phyloP scores from a whole-genome alignment of 2,888 invertebrate genomes.

The Melanchra persicariae region DNA sequence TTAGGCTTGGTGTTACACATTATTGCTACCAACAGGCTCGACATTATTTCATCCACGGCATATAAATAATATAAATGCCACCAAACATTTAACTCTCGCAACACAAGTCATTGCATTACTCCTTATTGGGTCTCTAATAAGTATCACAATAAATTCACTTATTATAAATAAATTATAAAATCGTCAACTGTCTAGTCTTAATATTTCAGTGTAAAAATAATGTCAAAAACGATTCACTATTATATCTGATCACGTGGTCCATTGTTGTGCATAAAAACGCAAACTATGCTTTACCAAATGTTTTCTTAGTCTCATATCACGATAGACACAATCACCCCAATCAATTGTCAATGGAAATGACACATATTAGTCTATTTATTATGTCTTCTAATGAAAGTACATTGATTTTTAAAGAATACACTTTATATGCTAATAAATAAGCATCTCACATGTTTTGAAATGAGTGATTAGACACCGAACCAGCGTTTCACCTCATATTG shows the following conservation, averaged over 20 bases:
- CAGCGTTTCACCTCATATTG: constrained; percentile 72
- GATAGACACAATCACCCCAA: constrained; percentile 86
- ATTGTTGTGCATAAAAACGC: constrained; percentile 87
- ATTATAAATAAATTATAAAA: constrained; percentile 90
- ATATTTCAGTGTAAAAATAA: constrained; percentile 87
- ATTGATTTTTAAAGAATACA: constrained; percentile 80
- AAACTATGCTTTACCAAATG: constrained; percentile 84
- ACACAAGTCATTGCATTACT: constrained; percentile 80
- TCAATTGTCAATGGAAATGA: constrained; percentile 85
- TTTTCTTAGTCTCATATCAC: constrained; percentile 83
- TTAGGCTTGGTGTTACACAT: constrained; percentile 84
- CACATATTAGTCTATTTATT: constrained; percentile 78
- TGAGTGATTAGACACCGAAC: constrained; percentile 77
- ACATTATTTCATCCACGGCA: constrained; percentile 72
- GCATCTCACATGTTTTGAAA: constrained; percentile 75
- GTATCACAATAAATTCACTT: constrained; percentile 90
- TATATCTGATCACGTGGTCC: constrained; percentile 88
- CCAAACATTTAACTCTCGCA: constrained; percentile 76
- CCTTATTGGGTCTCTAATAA: constrained; percentile 81
- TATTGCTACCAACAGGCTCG: constrained; percentile 75
- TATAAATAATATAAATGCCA: constrained; percentile 80
- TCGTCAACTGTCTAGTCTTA: constrained; percentile 87
- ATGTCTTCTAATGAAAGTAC: constrained; percentile 88
- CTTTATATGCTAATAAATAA: constrained; percentile 83
- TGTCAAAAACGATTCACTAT: constrained; percentile 89